Conservation (phyloP, 2,797 vertebrate genomes). For the Delichon dasypus region DNA sequence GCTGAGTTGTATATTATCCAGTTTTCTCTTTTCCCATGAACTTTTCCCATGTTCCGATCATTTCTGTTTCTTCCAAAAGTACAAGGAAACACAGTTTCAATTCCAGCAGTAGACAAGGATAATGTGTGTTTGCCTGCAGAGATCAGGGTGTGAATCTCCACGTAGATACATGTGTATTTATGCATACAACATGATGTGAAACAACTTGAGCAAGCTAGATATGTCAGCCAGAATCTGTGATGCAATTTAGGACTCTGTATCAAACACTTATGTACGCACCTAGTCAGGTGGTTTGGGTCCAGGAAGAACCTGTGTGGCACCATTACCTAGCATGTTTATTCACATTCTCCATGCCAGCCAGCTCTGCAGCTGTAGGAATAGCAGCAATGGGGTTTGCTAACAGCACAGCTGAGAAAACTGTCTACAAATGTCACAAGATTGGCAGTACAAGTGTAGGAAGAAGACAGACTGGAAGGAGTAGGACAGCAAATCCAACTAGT, state of each 20-base stretch:
- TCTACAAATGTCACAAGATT: background rate
- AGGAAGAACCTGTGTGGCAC: background rate
- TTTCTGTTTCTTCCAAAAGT: constrained; percentile 26
- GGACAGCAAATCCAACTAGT: background rate
- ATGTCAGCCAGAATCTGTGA: background rate
- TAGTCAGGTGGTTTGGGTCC: background rate
- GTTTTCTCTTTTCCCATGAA: constrained; percentile 61
- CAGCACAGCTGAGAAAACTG: background rate
- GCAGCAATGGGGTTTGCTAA: background rate
- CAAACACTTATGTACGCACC: background rate
- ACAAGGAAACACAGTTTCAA: background rate
- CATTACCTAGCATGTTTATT: background rate
- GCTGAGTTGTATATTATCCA: constrained; percentile 53
- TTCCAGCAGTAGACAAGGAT: background rate
- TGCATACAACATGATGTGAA: background rate
- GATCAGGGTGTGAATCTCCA: background rate
- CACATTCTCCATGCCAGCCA: background rate
- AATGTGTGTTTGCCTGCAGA: background rate
- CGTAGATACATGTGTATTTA: background rate
- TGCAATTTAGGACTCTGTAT: background rate
- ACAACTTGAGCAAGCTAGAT: background rate
- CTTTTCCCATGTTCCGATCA: constrained; percentile 58
- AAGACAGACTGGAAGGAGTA: background rate
- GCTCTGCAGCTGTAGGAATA: background rate
- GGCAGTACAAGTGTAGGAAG: background rate